A percentile compares a stretch with the other conserved stretches of the same genome.
Conservation (phyloP, 2,888 invertebrate genomes). For the Drosophila gaucha region DNA sequence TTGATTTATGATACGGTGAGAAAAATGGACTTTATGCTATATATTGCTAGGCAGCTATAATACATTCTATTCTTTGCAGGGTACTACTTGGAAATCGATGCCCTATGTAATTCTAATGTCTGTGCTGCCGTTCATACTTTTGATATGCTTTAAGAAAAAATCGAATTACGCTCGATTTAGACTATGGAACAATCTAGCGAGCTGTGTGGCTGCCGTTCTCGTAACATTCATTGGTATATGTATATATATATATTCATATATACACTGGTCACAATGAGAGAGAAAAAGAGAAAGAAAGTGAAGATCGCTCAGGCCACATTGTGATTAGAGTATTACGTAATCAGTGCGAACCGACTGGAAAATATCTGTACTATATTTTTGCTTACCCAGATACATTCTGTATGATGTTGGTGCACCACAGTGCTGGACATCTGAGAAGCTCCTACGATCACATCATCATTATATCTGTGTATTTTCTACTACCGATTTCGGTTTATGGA, state of each 20-base stretch:
- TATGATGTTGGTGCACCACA: not conserved
- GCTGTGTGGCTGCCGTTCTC: conserved; percentile 9
- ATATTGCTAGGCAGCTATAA: not conserved
- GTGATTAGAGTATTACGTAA: too few species aligned
- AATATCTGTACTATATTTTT: not conserved
- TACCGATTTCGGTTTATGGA: conserved; percentile 40
- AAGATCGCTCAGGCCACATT: too few species aligned
- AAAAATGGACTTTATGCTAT: not conserved
- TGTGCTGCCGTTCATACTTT: conserved; percentile 19
- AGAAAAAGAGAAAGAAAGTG: too few species aligned
- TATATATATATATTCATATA: too few species aligned
- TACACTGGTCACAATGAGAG: not conserved
- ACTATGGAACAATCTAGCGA: conserved; percentile 18
- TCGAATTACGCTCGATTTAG: not conserved
- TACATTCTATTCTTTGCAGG: not conserved
- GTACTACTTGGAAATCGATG: fast-evolving
- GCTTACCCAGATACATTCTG: not conserved
- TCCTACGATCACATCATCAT: conserved; percentile 45
- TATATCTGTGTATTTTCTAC: conserved; percentile 36
- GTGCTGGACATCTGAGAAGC: not conserved
- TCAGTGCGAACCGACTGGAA: too few species aligned
- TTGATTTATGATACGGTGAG: conserved; percentile 19
- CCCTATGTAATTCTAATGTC: conserved; percentile 16
- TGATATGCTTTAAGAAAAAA: conserved; percentile 13
- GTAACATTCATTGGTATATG: conserved; percentile 32